These are phyloP conservation scores for Meteorus colon DNA, from an alignment of 2,888 invertebrate species.

Conservation along the genomic window DNA sequence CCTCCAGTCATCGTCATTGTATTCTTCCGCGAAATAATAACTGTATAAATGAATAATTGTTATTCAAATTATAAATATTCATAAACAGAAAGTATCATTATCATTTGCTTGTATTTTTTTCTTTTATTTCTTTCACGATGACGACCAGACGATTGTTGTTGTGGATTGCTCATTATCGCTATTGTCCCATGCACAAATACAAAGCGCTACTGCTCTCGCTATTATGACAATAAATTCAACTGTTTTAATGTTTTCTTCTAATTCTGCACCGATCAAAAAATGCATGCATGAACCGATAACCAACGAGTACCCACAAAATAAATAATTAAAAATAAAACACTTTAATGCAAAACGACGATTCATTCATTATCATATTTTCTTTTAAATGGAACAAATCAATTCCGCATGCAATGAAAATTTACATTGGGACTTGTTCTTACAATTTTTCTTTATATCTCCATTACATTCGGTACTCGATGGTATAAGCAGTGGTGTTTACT, in stretches of 20 bases:
- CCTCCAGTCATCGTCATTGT: constrained; percentile 45
- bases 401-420: constrained; percentile 6
- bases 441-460: constrained; percentile 22
- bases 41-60: neutral
- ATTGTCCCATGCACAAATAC: constrained; percentile 50
- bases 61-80: neutral
- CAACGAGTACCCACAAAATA: constrained; percentile 45
- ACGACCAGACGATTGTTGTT: constrained; percentile 50
- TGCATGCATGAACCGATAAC: constrained; percentile 41
- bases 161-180: constrained; percentile 48
- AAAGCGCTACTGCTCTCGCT: constrained; percentile 52
- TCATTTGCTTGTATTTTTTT: neutral
- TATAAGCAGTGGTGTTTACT: neutral
- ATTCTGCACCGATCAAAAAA: neutral
- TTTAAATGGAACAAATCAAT: neutral
- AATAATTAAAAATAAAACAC: constrained; percentile 10
- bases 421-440: neutral
- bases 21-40: neutral
- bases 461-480: constrained; percentile 43
- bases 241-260: neutral
- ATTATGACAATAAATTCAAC: constrained; percentile 40
- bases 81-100: neutral
- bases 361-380: too few species aligned
- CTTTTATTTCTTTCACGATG: neutral
- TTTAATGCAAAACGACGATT: neutral